Percentiles rank a stretch among this genome's conserved stretches.
Conservation (phyloP, 2,113 vertebrate genomes). For the Paramormyrops kingsleyae region DNA sequence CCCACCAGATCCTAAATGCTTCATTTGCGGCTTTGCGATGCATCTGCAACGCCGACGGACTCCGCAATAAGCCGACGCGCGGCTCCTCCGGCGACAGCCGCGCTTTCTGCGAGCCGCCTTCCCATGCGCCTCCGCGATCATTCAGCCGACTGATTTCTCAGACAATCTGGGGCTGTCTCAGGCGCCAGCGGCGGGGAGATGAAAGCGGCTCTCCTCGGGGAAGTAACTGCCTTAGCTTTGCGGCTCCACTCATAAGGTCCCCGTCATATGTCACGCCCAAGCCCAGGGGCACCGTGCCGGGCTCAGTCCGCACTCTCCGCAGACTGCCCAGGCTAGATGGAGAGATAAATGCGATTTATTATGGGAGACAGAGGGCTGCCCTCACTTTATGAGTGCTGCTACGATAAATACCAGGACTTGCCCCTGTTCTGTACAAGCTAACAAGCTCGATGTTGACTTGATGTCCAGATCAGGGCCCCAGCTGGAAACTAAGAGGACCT, state of each 20-base stretch:
- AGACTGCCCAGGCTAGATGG: conserved; percentile 23
- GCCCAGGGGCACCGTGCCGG: conserved; percentile 26
- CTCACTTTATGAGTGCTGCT: not conserved
- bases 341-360: conserved; percentile 21
- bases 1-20: not conserved
- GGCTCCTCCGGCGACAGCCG: not conserved
- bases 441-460: not conserved
- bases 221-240: conserved; percentile 72
- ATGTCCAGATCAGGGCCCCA: not conserved
- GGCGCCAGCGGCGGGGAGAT: conserved; percentile 81
- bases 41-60: not conserved
- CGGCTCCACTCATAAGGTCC: conserved; percentile 65
- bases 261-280: conserved; percentile 55
- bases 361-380: not conserved
- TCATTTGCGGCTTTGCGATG: not conserved
- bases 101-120: not conserved
- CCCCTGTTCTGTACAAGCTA: not conserved
- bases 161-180: conserved; percentile 69
- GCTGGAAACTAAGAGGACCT: not conserved
- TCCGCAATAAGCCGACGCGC: not conserved
- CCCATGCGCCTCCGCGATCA: conserved; percentile 14
- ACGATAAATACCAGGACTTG: not conserved
- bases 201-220: conserved; percentile 75
- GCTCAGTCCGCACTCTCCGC: conserved; percentile 18
- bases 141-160: conserved; percentile 49